Base-by-base conservation (phyloP, 2,113 vertebrate genomes). In the Paedocypris sp. region DNA sequence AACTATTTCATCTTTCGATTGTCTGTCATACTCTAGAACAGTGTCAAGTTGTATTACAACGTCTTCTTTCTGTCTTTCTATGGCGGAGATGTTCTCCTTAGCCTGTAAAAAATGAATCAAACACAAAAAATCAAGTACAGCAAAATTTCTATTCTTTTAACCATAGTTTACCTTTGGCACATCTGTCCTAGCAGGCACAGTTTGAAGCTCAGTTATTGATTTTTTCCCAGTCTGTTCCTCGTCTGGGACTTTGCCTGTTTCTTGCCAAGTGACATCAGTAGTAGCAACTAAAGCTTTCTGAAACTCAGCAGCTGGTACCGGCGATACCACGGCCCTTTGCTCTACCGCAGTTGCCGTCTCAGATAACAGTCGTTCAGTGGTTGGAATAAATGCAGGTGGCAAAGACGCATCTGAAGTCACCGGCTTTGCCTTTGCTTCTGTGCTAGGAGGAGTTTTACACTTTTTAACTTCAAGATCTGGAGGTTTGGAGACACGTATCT, bases 311-410 rank as follows among this genome's bases (percentile, higher is more conserved):
- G 31, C 20, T 29, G 26, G 31, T 54, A 23, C 19, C 41, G 49
- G 32, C 42, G 38, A 25, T 22, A 26, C 43, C 16, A 12, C 20
- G 12, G 11, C 33, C 6, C 4, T 28, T 3, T 7, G 9, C 25
- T 15, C 2, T 35, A n/a, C n/a, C 18, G 43, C 53, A 43, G 26
- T 26, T 57, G 26, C 22, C 11, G 22, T 20, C 11, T 22, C 48
- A 20, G 48, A 20, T 19, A 32, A 31, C 16, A 32, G 48, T 7
- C 19, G 11, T 36, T 79, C 65, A 64, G 50, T 41, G 67, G 51
- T 15, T 25, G 62, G 18, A 42, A 28, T 11, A 13, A 62, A 20
- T 26, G 28, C 33, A 2, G 15, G 18, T 20, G 48, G 25, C 13
- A 38, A 36, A 63, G 58, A 31, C 20, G 54, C 6, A 32, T 36